phyloP scores from a whole-genome alignment of 2,797 vertebrate species.

The Ctenopoma kingsleyae region DNA sequence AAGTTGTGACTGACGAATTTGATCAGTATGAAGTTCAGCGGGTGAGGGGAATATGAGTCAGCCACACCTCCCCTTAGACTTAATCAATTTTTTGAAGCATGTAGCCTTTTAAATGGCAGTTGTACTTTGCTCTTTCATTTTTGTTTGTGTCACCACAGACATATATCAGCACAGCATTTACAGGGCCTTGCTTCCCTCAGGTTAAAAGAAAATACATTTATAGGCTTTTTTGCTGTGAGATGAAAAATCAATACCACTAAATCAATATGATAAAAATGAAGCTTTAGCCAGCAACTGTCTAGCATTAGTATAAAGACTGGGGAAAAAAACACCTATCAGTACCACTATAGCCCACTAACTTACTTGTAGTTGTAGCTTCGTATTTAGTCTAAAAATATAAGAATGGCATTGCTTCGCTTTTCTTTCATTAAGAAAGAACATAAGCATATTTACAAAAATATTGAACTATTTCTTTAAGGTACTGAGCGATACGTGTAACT shows the following conservation, averaged over 20 bases:
- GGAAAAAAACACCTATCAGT: neutral
- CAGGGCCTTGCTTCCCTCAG: neutral
- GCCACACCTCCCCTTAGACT: neutral
- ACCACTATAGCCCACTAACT: too few species aligned
- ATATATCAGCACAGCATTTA: neutral
- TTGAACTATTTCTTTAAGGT: neutral
- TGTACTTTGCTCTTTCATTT: neutral
- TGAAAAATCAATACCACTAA: neutral
- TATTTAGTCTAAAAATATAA: neutral
- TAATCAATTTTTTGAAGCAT: neutral
- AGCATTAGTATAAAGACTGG: slow-evolving; percentile 5
- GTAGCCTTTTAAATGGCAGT: neutral
- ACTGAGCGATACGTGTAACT: neutral
- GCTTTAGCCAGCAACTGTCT: neutral
- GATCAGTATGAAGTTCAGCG: slow-evolving; percentile 11
- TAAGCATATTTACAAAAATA: neutral
- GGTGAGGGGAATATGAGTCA: neutral
- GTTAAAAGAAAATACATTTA: neutral
- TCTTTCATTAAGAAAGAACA: neutral
- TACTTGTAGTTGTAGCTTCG: slow-evolving; percentile 2
- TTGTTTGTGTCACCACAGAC: neutral
- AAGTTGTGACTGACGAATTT: slow-evolving; percentile 6
- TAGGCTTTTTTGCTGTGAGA: neutral
- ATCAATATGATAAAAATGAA: neutral
- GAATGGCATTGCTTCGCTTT: neutral